Evolutionary conservation across 2,797 vertebrate species (phyloP).

Genomic region (Falco columbarius): DNA sequence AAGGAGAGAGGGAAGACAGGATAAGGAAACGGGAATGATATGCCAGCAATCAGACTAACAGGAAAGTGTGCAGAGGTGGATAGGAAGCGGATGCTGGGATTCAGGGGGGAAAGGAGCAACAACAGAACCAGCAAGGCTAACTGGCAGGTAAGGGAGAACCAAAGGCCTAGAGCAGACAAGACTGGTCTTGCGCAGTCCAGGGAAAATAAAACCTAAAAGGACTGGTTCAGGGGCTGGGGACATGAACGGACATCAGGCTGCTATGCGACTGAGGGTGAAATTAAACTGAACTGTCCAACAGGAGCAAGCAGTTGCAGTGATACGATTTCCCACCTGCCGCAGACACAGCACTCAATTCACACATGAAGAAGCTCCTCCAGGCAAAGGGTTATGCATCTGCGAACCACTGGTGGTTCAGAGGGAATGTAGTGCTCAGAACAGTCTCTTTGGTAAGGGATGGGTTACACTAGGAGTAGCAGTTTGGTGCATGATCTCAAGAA

Average conservation of each 20-base stretch:
- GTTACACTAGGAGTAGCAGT: neutral
- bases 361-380: neutral
- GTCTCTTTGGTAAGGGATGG: neutral
- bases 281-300: neutral
- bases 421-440: neutral
- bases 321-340: neutral
- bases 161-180: neutral
- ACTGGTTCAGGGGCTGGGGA: neutral
- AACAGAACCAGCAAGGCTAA: neutral
- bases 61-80: neutral
- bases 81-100: neutral
- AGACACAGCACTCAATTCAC: neutral
- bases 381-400: neutral
- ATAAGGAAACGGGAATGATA: neutral
- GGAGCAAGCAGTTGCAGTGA: neutral
- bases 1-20: neutral
- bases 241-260: neutral
- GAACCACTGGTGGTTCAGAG: neutral
- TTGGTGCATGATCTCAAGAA: constrained; percentile 39
- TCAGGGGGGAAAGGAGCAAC: neutral
- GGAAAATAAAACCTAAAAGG: neutral
- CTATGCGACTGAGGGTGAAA: neutral
- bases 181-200: neutral
- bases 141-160: neutral
- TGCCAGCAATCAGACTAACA: neutral